phyloP scores from a whole-genome alignment of 2,797 vertebrate genomes.

The Protosalanx chinensis region DNA sequence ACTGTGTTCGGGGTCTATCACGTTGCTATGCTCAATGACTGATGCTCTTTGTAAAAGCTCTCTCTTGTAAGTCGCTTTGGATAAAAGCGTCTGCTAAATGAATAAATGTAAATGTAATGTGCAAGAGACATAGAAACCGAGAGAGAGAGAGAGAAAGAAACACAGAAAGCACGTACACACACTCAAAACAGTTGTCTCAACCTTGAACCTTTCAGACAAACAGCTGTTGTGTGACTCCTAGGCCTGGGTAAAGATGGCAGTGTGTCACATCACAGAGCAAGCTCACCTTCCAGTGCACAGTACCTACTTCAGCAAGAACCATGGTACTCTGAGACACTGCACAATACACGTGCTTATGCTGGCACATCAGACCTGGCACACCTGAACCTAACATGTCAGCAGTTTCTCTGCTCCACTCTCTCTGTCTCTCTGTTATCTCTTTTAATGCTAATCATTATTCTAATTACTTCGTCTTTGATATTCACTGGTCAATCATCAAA shows the following conservation, averaged over 20 bases:
- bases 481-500: background rate
- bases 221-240: slow-evolving; percentile 48
- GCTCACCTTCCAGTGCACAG: slow-evolving; percentile 46
- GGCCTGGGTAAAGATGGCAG: slow-evolving; percentile 47
- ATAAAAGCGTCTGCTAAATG: too few species aligned
- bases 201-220: slow-evolving; percentile 31
- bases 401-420: slow-evolving; percentile 36
- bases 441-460: slow-evolving; percentile 48
- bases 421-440: slow-evolving; percentile 15
- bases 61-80: too few species aligned
- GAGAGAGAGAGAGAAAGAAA: background rate
- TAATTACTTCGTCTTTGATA: slow-evolving; percentile 48
- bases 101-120: too few species aligned
- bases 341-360: slow-evolving; percentile 50
- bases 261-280: slow-evolving; percentile 35
- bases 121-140: too few species aligned
- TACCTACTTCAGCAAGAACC: slow-evolving; percentile 41
- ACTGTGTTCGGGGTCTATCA: too few species aligned
- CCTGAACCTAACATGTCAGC: slow-evolving; percentile 59
- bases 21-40: too few species aligned
- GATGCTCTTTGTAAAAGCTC: too few species aligned
- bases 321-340: slow-evolving; percentile 21
- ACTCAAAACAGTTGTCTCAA: background rate
- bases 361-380: slow-evolving; percentile 54
- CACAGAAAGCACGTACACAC: background rate